Conservation (phyloP, 2,888 invertebrate genomes). For the Bhutanitis thaidina region DNA sequence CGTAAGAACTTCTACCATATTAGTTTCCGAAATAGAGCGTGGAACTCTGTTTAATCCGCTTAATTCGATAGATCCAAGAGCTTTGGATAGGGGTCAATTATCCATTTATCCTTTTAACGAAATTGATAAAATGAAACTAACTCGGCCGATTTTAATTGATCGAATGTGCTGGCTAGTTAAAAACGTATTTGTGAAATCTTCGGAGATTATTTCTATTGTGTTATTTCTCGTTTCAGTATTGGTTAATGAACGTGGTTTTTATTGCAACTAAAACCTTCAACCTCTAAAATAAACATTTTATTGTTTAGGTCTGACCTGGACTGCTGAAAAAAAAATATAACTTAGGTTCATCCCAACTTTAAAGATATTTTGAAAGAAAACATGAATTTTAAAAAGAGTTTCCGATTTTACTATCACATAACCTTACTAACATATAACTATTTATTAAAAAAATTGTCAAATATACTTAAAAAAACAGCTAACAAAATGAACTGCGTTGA, state of each 20-base stretch:
- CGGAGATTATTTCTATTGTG: constrained; percentile 29
- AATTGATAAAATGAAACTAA: constrained; percentile 78
- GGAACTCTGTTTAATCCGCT: constrained; percentile 62
- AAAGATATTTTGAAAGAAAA: too few relatives aligned
- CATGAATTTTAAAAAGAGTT: too few relatives aligned
- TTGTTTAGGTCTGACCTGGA: too few relatives aligned
- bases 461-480: too few relatives aligned
- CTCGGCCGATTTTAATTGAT: constrained; percentile 74
- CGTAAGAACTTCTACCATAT: constrained; percentile 1
- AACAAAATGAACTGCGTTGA: too few relatives aligned
- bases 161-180: constrained; percentile 61
- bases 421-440: too few relatives aligned
- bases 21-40: constrained; percentile 42
- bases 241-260: neutral
- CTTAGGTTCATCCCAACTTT: too few relatives aligned
- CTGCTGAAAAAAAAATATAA: too few relatives aligned
- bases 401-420: too few relatives aligned
- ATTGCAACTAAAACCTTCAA: too few relatives aligned
- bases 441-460: too few relatives aligned
- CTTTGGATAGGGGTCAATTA: constrained; percentile 77
- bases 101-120: constrained; percentile 79
- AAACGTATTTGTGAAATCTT: constrained; percentile 54
- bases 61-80: constrained; percentile 69
- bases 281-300: too few relatives aligned
- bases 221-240: neutral